Evolutionary conservation across 2,797 vertebrate genomes (phyloP), one percentile per base, ranked within the genome.

Genomic region (Onychomys arenicola): DNA sequence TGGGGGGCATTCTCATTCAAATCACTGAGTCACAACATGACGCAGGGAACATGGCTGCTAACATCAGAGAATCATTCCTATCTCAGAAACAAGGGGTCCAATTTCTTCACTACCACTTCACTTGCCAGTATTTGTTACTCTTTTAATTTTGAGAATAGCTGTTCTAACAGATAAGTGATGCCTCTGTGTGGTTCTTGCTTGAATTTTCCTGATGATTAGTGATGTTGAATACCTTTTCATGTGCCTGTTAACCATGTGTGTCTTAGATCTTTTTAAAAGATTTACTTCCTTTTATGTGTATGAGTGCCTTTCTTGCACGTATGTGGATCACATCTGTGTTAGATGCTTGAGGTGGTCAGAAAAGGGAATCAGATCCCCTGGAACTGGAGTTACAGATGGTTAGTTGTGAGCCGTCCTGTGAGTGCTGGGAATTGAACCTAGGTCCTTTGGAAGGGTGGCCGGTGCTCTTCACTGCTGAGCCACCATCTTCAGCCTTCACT

Each of bases 131-230:
- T 43, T 61, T 34, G 25, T 17, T 81, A 52, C 21, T 14, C 34
- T 83, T 25, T 37, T 17, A 46, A 19, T 88, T 82, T 46, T 25
- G 25, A 65, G 37, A 40, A 27, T 14, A 27, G 40, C 40, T 40
- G 1, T 71, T 43, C 25, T 85, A 86, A 61, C 34, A 80, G 61
- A 57, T 23, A 77, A 90, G 71, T 85, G 81, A 46, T 67, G 21
- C 11, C 23, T 76, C 57, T 16, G 65, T n/a, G 76, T 76, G 8
- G 29, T 65, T 88, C 88, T 27, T 61, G 21, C 75, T 73, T 65
- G 55, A 57, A 80, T 73, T 91, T 95, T 87, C 29, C n/a, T 87
- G n/a, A 91, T 90, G n/a, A 87, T 73, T 83, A 67, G 37, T 75
- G 59, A 92, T 69, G 49, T 2, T 67, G 49, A 83, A n/a, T 9